These are phyloP conservation scores for Drosophila repleta DNA, from an alignment of 1,140 invertebrate genomes.

Conservation along the genomic window DNA sequence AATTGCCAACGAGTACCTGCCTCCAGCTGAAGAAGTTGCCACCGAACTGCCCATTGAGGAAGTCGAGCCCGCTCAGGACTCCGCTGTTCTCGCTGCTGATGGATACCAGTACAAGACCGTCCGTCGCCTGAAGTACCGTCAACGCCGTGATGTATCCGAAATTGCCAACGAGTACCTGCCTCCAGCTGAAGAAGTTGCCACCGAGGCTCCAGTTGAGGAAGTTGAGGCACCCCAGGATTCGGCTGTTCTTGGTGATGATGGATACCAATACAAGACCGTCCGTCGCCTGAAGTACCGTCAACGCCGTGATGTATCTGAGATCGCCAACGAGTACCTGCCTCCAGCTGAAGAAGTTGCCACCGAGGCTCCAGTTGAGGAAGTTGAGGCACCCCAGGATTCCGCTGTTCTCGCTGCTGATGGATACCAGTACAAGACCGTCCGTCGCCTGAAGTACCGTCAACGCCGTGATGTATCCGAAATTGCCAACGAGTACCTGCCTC, in stretches of 20 bases:
- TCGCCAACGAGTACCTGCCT: conserved; percentile 65
- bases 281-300: conserved; percentile 52
- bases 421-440: conserved; percentile 65
- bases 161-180: background rate
- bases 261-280: conserved; percentile 66
- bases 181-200: background rate
- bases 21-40: background rate
- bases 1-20: background rate
- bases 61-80: background rate
- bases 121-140: background rate
- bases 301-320: conserved; percentile 63
- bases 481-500: conserved; percentile 64
- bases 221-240: background rate
- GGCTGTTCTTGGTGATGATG: conserved; percentile 44
- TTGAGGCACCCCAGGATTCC: conserved; percentile 2
- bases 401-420: conserved; percentile 52
- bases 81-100: background rate
- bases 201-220: background rate
- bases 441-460: conserved; percentile 50
- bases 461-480: conserved; percentile 66
- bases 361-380: conserved; percentile 32
- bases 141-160: background rate
- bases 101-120: background rate
- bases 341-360: conserved; percentile 44
- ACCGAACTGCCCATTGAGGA: background rate